These are phyloP conservation scores for Garrulus glandarius DNA, from an alignment of 2,797 vertebrate genomes.

Conservation along the genomic window DNA sequence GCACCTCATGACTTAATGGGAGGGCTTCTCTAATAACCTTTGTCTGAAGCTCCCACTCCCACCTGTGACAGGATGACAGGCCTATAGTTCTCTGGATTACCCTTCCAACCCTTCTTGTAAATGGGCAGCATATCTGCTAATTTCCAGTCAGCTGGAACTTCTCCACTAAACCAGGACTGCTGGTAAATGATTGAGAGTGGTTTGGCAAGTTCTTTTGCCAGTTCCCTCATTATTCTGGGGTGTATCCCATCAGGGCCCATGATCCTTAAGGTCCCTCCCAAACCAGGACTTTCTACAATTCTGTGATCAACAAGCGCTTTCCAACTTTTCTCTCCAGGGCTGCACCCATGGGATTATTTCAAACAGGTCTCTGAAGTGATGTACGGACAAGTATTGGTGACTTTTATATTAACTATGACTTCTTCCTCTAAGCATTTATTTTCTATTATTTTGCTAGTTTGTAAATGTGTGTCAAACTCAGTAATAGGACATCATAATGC, in stretches of 20 bases:
- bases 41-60: not conserved
- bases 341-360: not conserved
- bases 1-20: fast-evolving
- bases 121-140: not conserved
- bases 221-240: not conserved
- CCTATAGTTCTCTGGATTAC: not conserved
- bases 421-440: not conserved
- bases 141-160: not conserved
- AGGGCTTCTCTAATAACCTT: not conserved
- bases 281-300: not conserved
- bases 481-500: not conserved
- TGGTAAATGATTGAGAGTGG: not conserved
- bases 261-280: not conserved
- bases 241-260: not conserved
- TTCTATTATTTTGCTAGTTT: not conserved
- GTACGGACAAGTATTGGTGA: not conserved
- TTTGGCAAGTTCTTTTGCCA: not conserved
- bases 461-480: not conserved
- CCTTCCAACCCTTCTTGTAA: not conserved
- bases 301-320: not conserved
- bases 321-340: not conserved
- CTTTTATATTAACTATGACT: not conserved
- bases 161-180: not conserved
- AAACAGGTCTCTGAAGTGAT: not conserved
- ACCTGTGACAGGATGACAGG: not conserved